A percentile compares a stretch with the other conserved stretches of the same genome.
Evolutionary conservation across 64 coral and sea anemone genomes (phyloP).

Genomic region (Montipora cactus): DNA sequence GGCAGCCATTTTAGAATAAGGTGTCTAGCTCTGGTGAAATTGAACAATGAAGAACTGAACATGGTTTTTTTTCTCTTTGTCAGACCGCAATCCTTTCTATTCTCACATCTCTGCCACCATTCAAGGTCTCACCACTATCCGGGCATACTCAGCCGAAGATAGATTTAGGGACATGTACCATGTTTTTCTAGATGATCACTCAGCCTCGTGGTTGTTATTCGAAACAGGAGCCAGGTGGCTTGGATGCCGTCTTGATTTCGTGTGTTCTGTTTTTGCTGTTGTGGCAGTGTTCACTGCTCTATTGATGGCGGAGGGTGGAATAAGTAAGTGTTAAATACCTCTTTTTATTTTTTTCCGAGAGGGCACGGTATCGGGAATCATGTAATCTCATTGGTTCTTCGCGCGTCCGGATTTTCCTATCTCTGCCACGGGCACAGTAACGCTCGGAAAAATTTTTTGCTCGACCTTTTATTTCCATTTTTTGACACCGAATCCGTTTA

Average conservation of each 20-base stretch:
- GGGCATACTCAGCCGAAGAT: conserved; percentile 83
- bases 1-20: too few relatives aligned
- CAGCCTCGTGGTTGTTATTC: conserved; percentile 71
- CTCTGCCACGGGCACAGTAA: too few relatives aligned
- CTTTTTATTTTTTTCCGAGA: too few relatives aligned
- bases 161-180: conserved; percentile 73
- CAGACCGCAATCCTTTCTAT: conserved; percentile 97
- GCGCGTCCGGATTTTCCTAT: too few relatives aligned
- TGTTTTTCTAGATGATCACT: conserved; percentile 73
- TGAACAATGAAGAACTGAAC: too few relatives aligned
- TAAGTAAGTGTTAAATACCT: conserved; percentile 44
- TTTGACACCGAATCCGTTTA: too few relatives aligned
- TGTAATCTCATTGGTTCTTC: too few relatives aligned
- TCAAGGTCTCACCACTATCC: conserved; percentile 88
- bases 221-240: conserved; percentile 79
- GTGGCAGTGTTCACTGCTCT: conserved; percentile 68
- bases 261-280: conserved; percentile 72
- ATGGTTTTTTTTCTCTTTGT: not conserved
- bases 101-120: conserved; percentile 93
- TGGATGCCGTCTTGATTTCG: conserved; percentile 79
- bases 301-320: conserved; percentile 76
- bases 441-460: too few relatives aligned
- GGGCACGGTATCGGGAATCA: too few relatives aligned
- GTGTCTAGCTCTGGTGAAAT: too few relatives aligned
- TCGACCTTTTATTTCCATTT: too few relatives aligned